A percentile compares a stretch with the other conserved stretches of the same genome.
phyloP scores from a whole-genome alignment of 2,797 vertebrate genomes.

The Zalophus californianus region DNA sequence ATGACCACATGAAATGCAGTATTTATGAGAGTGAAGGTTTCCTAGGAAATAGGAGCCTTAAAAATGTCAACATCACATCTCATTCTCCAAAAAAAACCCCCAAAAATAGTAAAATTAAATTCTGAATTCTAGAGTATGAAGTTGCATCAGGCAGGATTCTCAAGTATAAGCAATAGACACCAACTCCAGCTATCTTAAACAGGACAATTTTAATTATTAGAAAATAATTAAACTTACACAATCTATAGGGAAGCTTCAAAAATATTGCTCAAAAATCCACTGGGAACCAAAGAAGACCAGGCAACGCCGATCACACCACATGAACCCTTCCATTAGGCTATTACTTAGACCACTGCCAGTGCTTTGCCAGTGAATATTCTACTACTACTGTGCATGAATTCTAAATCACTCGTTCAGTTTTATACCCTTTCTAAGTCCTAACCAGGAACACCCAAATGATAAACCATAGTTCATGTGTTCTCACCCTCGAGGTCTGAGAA shows the following conservation, averaged over 20 bases:
- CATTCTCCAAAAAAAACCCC: neutral
- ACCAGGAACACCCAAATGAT: neutral
- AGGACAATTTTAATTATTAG: neutral
- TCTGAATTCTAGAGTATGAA: slow-evolving; percentile 18
- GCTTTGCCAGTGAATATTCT: neutral
- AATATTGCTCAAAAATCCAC: neutral
- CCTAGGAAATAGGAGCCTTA: neutral
- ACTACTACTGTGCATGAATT: neutral
- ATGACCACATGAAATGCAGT: neutral
- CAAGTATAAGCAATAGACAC: neutral
- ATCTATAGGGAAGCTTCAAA: neutral
- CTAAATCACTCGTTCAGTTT: neutral
- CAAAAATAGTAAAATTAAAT: neutral
- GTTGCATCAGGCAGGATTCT: neutral
- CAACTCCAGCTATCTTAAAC: neutral
- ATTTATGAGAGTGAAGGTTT: neutral
- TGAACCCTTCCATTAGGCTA: neutral
- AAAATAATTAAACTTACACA: neutral
- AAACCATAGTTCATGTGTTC: neutral
- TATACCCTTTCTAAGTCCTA: neutral
- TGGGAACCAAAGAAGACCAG: neutral
- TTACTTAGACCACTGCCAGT: neutral
- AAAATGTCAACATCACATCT: neutral
- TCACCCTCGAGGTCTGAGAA: neutral
- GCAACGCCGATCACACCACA: neutral